These are phyloP conservation scores for Sus scrofa DNA, from an alignment of 2,113 vertebrate genomes.

Conservation along the genomic window T2T-Sscrofa CM000829.6:46645501-46646000, in stretches of 20 bases:
- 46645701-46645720: conserved; percentile 57
- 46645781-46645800: conserved; percentile 19
- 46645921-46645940: conserved; percentile 81
- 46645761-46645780: conserved; percentile 57
- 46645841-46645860: conserved; percentile 77
- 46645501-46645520: background rate
- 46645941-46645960: conserved; percentile 79
- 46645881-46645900: conserved; percentile 65
- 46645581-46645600: background rate
- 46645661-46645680: conserved; percentile 71
- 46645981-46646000: conserved; percentile 84
- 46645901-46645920: conserved; percentile 82
- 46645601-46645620: background rate
- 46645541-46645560: background rate
- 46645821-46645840: conserved; percentile 53
- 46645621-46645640: background rate
- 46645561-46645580: background rate
- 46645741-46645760: conserved; percentile 67
- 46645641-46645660: conserved; percentile 56
- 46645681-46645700: background rate
- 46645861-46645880: conserved; percentile 63
- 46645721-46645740: conserved; percentile 70
- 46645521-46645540: background rate
- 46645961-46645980: conserved; percentile 82
- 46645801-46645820: conserved; percentile 32